These are phyloP conservation scores for Tetrax tetrax DNA, from an alignment of 2,113 vertebrate genomes.

Conservation along the genomic window DNA sequence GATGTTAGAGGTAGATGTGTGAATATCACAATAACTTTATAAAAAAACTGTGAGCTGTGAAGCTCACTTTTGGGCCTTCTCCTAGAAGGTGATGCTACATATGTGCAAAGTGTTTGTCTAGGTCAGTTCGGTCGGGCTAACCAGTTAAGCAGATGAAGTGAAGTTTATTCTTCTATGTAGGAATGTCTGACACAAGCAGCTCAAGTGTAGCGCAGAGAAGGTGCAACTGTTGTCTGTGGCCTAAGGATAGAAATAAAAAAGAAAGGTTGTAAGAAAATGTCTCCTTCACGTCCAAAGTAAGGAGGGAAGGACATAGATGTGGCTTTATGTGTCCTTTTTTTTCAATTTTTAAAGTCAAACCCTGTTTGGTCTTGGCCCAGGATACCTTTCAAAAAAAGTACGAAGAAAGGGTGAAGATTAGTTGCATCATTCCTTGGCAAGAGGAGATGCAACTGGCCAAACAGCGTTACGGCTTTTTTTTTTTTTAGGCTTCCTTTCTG, in stretches of 20 bases:
- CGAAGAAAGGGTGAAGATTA: background rate
- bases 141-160: background rate
- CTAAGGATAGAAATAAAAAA: background rate
- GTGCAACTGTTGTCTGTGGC: background rate
- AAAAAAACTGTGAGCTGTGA: background rate
- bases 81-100: background rate
- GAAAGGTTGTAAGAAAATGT: background rate
- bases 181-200: background rate
- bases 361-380: background rate
- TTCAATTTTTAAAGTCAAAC: background rate
- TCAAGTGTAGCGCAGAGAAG: background rate
- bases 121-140: background rate
- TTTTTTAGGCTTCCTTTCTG: background rate
- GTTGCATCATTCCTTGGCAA: rapidly evolving
- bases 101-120: background rate
- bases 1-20: background rate
- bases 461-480: rapidly evolving
- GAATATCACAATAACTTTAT: background rate
- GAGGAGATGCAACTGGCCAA: background rate
- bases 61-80: background rate
- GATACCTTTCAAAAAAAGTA: background rate
- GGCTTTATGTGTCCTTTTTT: background rate
- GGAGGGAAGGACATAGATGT: background rate
- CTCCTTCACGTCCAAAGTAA: background rate
- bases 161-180: background rate